Percentiles rank a stretch among this genome's conserved stretches.
phyloP scores from a whole-genome alignment of 2,113 vertebrate species.

The Sinocyclocheilus anshuiensis region DNA sequence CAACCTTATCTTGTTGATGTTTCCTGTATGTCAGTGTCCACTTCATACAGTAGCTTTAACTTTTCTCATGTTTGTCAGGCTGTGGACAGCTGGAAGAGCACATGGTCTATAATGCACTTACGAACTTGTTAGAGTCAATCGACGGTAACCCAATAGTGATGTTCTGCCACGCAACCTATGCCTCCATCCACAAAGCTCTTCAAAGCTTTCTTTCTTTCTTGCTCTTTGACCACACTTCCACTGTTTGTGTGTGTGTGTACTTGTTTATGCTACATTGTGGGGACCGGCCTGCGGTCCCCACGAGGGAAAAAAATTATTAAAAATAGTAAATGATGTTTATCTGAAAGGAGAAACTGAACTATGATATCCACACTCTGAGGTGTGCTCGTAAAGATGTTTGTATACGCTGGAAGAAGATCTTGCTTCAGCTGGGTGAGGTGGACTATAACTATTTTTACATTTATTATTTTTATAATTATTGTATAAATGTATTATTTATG shows the following conservation, averaged over 20 bases:
- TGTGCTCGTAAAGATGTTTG: constrained; percentile 82
- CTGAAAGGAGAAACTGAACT: constrained; percentile 86
- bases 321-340: too few species aligned
- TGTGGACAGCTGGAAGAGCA: neutral
- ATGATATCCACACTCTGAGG: constrained; percentile 84
- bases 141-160: constrained; percentile 23
- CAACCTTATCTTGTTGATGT: neutral
- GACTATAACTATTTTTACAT: neutral
- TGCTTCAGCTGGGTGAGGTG: constrained; percentile 85
- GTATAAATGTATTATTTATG: neutral
- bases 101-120: constrained; percentile 42
- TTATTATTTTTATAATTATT: neutral
- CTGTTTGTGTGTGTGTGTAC: neutral
- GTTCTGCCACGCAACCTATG: neutral
- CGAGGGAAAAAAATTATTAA: too few species aligned
- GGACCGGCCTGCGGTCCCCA: too few species aligned
- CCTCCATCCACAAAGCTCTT: neutral
- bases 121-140: constrained; percentile 15
- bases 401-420: constrained; percentile 85
- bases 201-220: neutral
- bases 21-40: neutral
- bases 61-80: neutral
- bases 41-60: neutral
- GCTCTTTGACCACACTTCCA: neutral
- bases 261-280: too few species aligned